These are phyloP conservation scores for Eupithecia abbreviata DNA, from an alignment of 2,888 invertebrate genomes.

Conservation along the genomic window DNA sequence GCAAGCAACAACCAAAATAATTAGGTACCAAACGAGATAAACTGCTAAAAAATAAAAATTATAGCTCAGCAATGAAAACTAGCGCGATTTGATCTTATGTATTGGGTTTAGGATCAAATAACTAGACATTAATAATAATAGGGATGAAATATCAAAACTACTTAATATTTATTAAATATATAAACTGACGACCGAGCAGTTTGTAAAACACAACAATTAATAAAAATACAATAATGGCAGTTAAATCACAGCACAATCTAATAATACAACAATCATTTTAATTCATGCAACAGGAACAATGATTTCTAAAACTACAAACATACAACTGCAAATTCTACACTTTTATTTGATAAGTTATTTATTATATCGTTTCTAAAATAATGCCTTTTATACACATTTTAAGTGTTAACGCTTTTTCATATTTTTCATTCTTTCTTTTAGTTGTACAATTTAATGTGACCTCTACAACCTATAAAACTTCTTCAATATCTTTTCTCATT, in stretches of 20 bases:
- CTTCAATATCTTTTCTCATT: slow-evolving; percentile 76
- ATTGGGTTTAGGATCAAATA: slow-evolving; percentile 8
- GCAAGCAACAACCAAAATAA: background rate
- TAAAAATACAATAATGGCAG: slow-evolving; percentile 56
- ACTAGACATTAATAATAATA: background rate
- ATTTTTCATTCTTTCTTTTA: background rate
- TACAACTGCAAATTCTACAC: slow-evolving; percentile 19
- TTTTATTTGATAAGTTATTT: background rate
- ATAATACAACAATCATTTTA: slow-evolving; percentile 34
- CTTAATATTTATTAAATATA: background rate
- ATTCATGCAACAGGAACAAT: slow-evolving; percentile 49
- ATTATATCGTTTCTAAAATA: background rate
- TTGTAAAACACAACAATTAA: slow-evolving; percentile 38
- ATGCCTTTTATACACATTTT: slow-evolving; percentile 5
- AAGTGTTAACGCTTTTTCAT: background rate
- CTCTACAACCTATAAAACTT: slow-evolving; percentile 58
- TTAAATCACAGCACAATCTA: slow-evolving; percentile 54
- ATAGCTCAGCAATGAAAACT: background rate
- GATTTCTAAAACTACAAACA: slow-evolving; percentile 32
- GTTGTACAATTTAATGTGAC: background rate
- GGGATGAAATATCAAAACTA: background rate
- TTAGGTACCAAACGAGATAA: background rate
- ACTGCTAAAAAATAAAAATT: background rate
- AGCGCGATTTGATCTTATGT: slow-evolving; percentile 14
- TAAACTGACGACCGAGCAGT: slow-evolving; percentile 45